Evolutionary conservation across 2,113 vertebrate genomes (phyloP).

Genomic region (Centropus unirufus): DNA sequence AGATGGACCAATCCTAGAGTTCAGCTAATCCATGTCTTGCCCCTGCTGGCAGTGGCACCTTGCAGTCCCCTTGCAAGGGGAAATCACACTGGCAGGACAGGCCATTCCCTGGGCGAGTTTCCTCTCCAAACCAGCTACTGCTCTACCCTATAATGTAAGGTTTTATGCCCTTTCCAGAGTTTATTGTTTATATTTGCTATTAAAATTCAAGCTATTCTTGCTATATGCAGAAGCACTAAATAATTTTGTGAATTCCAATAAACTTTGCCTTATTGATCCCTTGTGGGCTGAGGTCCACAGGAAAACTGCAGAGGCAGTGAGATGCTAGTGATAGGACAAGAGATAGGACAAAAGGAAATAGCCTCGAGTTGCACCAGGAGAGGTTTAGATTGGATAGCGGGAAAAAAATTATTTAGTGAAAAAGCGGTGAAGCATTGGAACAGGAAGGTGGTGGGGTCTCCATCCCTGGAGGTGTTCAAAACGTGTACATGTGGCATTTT

Average conservation of each 20-base stretch:
- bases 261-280: not conserved
- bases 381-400: no score
- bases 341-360: no score
- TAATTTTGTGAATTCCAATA: not conserved
- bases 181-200: not conserved
- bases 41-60: not conserved
- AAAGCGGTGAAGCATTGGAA: no score
- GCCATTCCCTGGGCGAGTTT: not conserved
- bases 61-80: not conserved
- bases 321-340: no score
- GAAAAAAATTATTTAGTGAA: no score
- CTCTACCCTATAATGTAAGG: not conserved
- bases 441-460: no score
- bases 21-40: not conserved
- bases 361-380: no score
- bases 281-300: not conserved
- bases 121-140: not conserved
- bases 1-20: not conserved
- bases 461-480: no score
- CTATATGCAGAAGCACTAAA: not conserved
- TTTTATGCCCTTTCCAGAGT: not conserved
- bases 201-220: not conserved
- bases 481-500: no score
- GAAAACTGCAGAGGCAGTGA: not conserved
- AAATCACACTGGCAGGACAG: not conserved